Conservation (phyloP, 2,113 vertebrate genomes). For the Plecotus auritus region DNA sequence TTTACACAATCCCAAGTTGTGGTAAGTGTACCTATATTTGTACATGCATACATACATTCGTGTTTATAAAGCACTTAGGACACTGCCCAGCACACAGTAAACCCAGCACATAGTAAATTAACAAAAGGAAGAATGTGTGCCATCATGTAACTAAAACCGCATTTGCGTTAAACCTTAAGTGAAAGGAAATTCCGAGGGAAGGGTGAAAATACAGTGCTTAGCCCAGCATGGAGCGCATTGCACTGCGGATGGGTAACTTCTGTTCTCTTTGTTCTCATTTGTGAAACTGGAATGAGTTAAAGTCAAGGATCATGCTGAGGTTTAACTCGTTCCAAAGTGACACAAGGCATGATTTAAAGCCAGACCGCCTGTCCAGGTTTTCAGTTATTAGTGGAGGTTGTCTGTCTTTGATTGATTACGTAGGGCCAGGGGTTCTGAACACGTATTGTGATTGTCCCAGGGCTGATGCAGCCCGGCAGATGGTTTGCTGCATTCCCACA, state of each 20-base stretch:
- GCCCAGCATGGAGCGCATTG: background rate
- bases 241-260: background rate
- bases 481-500: background rate
- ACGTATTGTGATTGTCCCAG: conserved; percentile 45
- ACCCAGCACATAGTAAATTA: background rate
- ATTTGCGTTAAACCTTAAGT: background rate
- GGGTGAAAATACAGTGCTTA: background rate
- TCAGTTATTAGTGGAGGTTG: conserved; percentile 38
- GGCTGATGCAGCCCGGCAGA: background rate
- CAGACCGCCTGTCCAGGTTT: background rate
- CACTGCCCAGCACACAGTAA: background rate
- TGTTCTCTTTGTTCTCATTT: conserved; percentile 57
- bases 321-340: conserved; percentile 41
- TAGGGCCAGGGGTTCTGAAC: conserved; percentile 25
- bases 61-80: background rate
- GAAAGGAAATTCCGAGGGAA: background rate
- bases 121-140: background rate
- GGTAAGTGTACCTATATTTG: background rate
- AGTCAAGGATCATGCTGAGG: conserved; percentile 52
- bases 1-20: background rate
- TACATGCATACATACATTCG: background rate
- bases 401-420: conserved; percentile 58
- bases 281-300: conserved; percentile 59
- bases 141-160: background rate
- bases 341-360: conserved; percentile 35